Evolutionary conservation across 1,140 invertebrate species (phyloP).

Genomic region (Andricus grossulariae): DNA sequence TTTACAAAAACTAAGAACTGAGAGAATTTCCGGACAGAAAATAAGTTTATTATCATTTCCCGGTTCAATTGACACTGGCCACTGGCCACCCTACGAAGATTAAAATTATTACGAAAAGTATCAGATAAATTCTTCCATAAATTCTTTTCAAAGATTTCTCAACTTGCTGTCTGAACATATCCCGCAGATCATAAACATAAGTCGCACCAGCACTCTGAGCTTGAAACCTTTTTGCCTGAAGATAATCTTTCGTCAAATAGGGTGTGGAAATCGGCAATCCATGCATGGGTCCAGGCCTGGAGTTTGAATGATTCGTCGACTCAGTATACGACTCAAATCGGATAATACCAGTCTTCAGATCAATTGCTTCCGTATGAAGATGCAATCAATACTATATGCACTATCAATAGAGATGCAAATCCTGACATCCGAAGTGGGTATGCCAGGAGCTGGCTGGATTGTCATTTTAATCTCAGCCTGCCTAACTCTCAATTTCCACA

Average conservation of each 20-base stretch:
- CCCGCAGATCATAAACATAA: conserved; percentile 97
- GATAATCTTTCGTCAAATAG: conserved; percentile 98
- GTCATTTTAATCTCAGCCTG: conserved; percentile 90
- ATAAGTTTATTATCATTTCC: neutral
- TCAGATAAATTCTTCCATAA: conserved; percentile 78
- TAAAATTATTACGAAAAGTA: conserved; percentile 9
- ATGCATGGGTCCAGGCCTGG: no score
- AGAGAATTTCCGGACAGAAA: no score
- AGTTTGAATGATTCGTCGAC: conserved; percentile 56
- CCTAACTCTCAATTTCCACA: conserved; percentile 97
- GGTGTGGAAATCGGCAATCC: conserved; percentile 95
- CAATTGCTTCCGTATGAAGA: conserved; percentile 94
- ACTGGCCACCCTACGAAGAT: neutral
- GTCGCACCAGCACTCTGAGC: conserved; percentile 97
- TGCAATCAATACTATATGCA: conserved; percentile 95
- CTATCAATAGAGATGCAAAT: conserved; percentile 97
- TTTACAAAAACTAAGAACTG: no score
- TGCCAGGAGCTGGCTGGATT: conserved; percentile 85
- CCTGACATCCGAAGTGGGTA: conserved; percentile 91
- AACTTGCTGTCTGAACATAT: conserved; percentile 96
- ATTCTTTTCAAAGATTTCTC: conserved; percentile 90
- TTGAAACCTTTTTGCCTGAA: no score
- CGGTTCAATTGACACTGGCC: no score
- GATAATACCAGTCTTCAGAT: no score
- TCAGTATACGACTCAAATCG: conserved; percentile 68